Base-by-base conservation (phyloP, 1,140 invertebrate genomes). In the Sycophila sp. region DNA sequence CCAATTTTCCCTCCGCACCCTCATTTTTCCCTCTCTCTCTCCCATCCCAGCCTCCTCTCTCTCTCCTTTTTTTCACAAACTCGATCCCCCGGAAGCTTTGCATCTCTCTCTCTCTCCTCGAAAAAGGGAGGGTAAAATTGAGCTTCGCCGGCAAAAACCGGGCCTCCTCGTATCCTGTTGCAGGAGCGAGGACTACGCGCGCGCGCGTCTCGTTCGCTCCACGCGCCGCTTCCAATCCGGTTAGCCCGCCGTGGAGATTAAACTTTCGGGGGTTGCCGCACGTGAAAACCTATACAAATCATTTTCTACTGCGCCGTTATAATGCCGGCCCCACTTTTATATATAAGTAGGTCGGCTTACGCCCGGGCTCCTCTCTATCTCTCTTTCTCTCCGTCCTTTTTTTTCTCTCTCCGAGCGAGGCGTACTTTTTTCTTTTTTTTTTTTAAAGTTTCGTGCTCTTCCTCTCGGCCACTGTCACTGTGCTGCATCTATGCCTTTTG, bases 221-320 rank as follows among this genome's bases (percentile, higher is more conserved):
- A 26, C 19, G 5, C 42, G 17, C 32, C 7, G 17, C n/a, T n/a
- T n/a, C 65, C 55, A 68, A 68, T 68, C 65, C 65, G 65, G 65
- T 68, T 68, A 68, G 32, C 19, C 11, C 42, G 17, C 32, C 7
- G 17, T 36, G 10, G 60, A 63, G 58, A 69, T 69, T 69, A 69
- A 69, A 69, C 36, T 62, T 62, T 62, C 38, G 67, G 58, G 55
- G 58, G 56, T 42, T 69, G 60, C 55, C 55, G 71, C 17, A 40
- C 55, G 66, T 67, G 49, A 73, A 75, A 74, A 77, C 63, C 81
- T 78, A 80, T 81, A 83, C 80, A 80, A 80, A 78, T 76, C 76
- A 83, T 85, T 83, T 79, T 78, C 77, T 81, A 83, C 69, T 40
- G 60, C 62, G 69, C 69, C 69, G 69, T 85, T 84, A 81, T 85